Evolutionary conservation across 2,113 vertebrate species (phyloP), one percentile per base, ranked within the genome.

Genomic region (Dromiciops gliroides): DNA sequence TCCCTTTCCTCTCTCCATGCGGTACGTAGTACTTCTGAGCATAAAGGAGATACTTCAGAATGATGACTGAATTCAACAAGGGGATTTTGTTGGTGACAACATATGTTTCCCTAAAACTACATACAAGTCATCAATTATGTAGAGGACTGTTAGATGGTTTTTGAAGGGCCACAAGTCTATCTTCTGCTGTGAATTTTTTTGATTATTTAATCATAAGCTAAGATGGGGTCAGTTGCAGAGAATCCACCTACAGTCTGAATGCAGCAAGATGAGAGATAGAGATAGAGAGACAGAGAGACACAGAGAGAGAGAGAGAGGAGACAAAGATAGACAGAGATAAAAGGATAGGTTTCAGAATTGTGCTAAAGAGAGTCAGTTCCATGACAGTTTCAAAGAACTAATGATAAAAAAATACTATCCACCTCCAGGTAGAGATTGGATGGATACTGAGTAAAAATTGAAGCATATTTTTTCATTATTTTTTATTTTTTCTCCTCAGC

Each of bases 171-270:
- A 19, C 16, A 48, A 93, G 31, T 90, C 94, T 83, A 91, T 83
- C 94, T 94, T 94, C 56, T 90, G 60, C 47, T 14, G n/a, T 2
- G 24, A 93, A 75, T 24, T 50, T 96, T 96, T 83, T 50, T 24
- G 14, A 75, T 75, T 75, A n/a, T 16, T n/a, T n/a, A n/a, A n/a
- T 67, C 31, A 37, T 83, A 83, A 44, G 16, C 16, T 44, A 44
- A 83, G n/a, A 83, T 23, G 16, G 67, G n/a, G 37, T 83, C n/a
- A 44, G 3, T 44, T 83, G 19, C 37, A 83, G 37, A 83, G 37
- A 83, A 67, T 2, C 26, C 25, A 56, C 8, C n/a, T n/a, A 56
- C 8, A 56, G 26, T 11, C 28, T 67, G 56, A 67, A 44, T 83
- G n/a, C 23, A 44, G 67, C 37, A n/a, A 83, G 67, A 83, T 37